phyloP scores from a whole-genome alignment of 2,113 vertebrate species.

The Hoplias malabaricus region DNA sequence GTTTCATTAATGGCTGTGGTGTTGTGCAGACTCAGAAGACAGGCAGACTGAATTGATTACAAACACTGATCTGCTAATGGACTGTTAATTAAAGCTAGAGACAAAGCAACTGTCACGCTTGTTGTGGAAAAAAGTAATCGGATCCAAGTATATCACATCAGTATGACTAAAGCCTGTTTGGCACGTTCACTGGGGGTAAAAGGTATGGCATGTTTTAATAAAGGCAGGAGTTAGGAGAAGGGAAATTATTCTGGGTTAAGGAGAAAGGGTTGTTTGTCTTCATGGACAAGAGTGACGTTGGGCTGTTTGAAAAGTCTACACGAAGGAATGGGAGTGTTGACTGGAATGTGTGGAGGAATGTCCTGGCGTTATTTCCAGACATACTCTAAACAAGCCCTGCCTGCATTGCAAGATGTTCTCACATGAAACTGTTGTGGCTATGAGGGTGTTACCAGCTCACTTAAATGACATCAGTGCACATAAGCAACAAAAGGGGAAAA shows the following conservation, averaged over 20 bases:
- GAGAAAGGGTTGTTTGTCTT: neutral
- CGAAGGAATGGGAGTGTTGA: neutral
- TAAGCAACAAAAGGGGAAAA: neutral
- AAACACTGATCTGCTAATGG: slow-evolving; percentile 23
- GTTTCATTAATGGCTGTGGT: slow-evolving; percentile 13
- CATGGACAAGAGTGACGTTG: neutral
- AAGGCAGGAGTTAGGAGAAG: neutral
- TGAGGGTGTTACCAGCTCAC: neutral
- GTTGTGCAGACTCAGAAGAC: neutral
- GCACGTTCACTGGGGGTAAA: neutral
- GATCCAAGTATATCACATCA: neutral
- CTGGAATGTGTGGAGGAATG: slow-evolving; percentile 5
- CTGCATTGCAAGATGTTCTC: neutral
- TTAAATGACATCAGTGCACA: neutral
- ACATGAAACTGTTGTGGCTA: neutral
- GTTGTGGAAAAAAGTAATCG: neutral
- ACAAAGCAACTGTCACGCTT: neutral
- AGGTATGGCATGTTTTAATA: slow-evolving; percentile 19
- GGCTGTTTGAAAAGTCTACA: neutral
- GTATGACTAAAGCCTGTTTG: neutral
- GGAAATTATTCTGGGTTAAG: neutral
- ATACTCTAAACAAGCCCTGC: neutral
- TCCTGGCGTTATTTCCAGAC: neutral
- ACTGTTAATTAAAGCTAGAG: slow-evolving; percentile 16
- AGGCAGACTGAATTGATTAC: neutral